Evolutionary conservation across 2,888 invertebrate species (phyloP), one percentile per base, ranked within the genome.

Genomic region (Rhamphomyia laevipes): DNA sequence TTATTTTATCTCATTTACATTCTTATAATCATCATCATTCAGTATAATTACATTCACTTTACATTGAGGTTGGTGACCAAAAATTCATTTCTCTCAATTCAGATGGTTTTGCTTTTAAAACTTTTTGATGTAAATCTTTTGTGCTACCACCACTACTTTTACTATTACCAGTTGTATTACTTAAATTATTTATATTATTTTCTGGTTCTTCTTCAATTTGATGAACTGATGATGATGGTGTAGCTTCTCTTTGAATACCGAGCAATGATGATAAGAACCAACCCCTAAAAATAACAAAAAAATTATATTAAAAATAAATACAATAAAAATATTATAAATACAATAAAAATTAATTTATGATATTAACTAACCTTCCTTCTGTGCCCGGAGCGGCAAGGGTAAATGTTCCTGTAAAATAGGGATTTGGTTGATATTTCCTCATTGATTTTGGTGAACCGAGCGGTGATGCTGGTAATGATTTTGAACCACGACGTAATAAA

Each of bases 61-160:
- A 87, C 86, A 86, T 86, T 1, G 86, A 86, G 10, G 86, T 86
- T 0, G 87, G 87, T 7, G 86, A 84, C 85, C 85, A 86, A 71
- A 86, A 87, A 67, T 87, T 87, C 81, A 87, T 82, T 68, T 87
- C 87, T 43, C 86, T 70, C 13, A 86, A 70, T 62, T 86, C 85
- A 0, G 85, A 81, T 1, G 82, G 81, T 62, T 77, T 79, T 1
- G 80, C 75, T 57, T 74, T 73, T 58, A 75, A 72, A 16, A 67
- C 60, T 49, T 61, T 60, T 45, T 58, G 58, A 45, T 55, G 48
- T 31, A 52, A 49, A 72, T 63, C 60, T 71, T 60, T 63, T 59
- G 69, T 43, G 58, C 62, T 51, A 51, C 67, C 56, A 52, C 15
- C 33, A 41, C 43, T 44, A 30, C 35, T 37, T 17, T 37, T 31